Evolutionary conservation across 2,113 vertebrate genomes (phyloP).

Genomic region (Perca schrenkii): DNA sequence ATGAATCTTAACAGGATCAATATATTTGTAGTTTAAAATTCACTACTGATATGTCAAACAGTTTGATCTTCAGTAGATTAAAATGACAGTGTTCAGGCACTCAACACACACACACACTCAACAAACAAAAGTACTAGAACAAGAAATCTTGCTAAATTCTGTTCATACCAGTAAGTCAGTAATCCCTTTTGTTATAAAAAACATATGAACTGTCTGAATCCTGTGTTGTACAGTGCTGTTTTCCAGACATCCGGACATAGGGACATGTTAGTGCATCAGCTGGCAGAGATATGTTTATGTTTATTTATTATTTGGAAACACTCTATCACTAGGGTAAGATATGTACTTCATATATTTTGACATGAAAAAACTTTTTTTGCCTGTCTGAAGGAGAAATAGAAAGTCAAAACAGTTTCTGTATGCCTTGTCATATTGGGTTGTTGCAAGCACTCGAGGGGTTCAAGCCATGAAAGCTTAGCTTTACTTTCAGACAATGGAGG

Average conservation of each 20-base stretch:
- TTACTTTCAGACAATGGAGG: slow-evolving; percentile 9
- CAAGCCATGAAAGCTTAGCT: slow-evolving; percentile 15
- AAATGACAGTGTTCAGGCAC: background rate
- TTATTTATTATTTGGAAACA: background rate
- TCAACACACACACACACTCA: background rate
- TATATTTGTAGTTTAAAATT: background rate
- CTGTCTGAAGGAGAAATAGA: slow-evolving; percentile 25
- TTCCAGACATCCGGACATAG: slow-evolving; percentile 12
- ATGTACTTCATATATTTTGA: slow-evolving; percentile 28
- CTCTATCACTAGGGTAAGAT: background rate
- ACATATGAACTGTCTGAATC: background rate
- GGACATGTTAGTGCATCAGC: slow-evolving; percentile 35
- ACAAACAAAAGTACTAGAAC: background rate
- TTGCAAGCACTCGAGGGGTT: background rate
- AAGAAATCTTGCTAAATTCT: background rate
- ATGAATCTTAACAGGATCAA: background rate
- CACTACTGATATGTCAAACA: background rate
- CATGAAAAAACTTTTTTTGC: slow-evolving; percentile 23
- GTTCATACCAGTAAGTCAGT: background rate
- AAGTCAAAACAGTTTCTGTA: slow-evolving; percentile 41
- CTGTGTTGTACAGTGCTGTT: background rate
- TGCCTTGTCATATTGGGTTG: slow-evolving; percentile 3
- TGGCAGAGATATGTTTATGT: no score
- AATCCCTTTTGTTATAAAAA: background rate
- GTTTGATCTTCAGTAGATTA: background rate